phyloP scores from a whole-genome alignment of 2,888 invertebrate genomes.

The Drosophila yooni region DNA sequence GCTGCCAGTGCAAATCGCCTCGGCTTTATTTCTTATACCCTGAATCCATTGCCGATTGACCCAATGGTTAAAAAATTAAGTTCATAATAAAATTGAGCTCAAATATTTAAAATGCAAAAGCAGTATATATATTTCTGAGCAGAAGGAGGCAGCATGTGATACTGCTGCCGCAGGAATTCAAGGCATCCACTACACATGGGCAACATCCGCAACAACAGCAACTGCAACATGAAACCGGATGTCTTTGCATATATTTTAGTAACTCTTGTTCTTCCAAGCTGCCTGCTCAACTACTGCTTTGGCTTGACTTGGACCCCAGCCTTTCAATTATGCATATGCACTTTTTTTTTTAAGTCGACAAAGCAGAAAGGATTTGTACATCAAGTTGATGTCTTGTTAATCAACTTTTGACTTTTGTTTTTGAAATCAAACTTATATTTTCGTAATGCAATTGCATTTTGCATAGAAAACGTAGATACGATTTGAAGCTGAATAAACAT shows the following conservation, averaged over 20 bases:
- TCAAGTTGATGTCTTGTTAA: background rate
- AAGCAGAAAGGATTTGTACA: background rate
- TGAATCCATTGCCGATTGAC: too few relatives aligned
- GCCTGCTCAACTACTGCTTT: constrained; percentile 11
- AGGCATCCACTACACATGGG: constrained; percentile 27
- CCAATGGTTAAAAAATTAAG: background rate
- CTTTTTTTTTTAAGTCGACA: constrained; percentile 24
- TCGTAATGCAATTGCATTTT: background rate
- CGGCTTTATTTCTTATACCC: too few relatives aligned
- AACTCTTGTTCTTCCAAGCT: constrained; percentile 8
- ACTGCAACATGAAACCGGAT: constrained; percentile 47
- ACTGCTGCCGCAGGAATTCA: constrained; percentile 52
- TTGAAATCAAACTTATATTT: background rate
- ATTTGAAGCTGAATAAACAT: background rate
- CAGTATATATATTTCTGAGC: background rate
- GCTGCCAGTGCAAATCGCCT: constrained; percentile 5
- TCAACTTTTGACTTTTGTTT: background rate
- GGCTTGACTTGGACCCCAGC: constrained; percentile 7
- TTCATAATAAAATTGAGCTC: background rate
- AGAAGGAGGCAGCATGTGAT: background rate
- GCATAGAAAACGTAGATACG: background rate
- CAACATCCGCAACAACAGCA: constrained; percentile 14
- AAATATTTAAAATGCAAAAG: background rate
- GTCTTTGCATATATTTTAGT: constrained; percentile 39
- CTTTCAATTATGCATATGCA: constrained; percentile 47